Evolutionary conservation across 2,888 invertebrate species (phyloP).

Genomic region (Spisula subtruncata): DNA sequence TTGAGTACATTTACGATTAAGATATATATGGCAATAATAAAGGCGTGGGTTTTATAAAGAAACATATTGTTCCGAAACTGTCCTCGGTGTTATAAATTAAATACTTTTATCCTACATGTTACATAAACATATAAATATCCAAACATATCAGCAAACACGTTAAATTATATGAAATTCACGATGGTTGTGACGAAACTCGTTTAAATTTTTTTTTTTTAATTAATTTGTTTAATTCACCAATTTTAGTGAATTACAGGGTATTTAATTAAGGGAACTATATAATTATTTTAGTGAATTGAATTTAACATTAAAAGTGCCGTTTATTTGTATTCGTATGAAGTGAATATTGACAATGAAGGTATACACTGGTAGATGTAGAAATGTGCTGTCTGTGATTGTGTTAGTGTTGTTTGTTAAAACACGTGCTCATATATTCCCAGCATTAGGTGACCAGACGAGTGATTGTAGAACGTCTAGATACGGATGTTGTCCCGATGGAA

Average conservation of each 20-base stretch:
- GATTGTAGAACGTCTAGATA: conserved; percentile 87
- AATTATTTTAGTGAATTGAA: too few species aligned
- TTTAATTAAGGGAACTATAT: too few species aligned
- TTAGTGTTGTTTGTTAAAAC: not conserved
- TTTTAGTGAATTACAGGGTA: too few species aligned
- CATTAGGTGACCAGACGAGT: conserved; percentile 59
- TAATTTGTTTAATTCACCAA: too few species aligned
- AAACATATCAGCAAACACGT: not conserved
- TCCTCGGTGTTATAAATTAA: not conserved
- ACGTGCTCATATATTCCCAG: conserved; percentile 49
- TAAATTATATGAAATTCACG: not conserved
- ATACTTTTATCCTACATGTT: not conserved
- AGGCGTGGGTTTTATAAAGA: not conserved
- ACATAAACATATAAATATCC: conserved; percentile 7
- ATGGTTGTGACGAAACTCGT: not conserved
- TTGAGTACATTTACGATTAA: not conserved
- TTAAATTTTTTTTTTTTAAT: not conserved
- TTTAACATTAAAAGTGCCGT: too few species aligned
- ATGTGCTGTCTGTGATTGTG: not conserved
- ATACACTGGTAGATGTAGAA: not conserved
- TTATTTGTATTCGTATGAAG: too few species aligned
- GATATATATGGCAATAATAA: not conserved
- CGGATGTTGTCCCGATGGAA: conserved; percentile 89
- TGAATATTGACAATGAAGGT: too few species aligned
- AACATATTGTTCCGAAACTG: not conserved